Conservation (phyloP, 1,140 invertebrate genomes). For the honey bee (Apis mellifera) region DNA sequence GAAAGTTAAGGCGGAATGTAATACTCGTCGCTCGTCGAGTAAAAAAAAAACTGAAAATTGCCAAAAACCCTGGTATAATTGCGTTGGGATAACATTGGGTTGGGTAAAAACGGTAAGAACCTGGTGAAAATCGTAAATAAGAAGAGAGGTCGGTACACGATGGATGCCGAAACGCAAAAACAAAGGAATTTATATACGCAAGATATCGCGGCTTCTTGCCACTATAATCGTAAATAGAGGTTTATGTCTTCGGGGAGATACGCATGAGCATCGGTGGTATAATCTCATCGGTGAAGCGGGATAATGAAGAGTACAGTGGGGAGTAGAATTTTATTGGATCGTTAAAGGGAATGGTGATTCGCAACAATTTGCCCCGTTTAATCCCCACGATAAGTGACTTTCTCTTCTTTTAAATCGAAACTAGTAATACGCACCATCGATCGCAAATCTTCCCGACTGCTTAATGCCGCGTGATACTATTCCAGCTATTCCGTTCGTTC, state of each 20-base stretch:
- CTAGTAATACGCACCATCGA: background rate
- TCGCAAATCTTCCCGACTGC: constrained; percentile 14
- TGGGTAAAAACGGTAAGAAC: background rate
- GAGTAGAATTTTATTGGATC: constrained; percentile 28
- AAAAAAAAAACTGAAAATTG: background rate
- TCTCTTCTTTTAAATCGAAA: constrained; percentile 37
- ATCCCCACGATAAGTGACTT: constrained; percentile 40
- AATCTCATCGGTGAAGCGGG: background rate
- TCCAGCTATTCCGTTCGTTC: background rate
- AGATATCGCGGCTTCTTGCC: constrained; percentile 4
- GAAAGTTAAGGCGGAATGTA: background rate
- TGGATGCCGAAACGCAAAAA: constrained; percentile 1
- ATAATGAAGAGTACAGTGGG: background rate
- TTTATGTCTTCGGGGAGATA: background rate
- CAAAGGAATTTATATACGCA: constrained; percentile 17
- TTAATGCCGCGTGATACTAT: constrained; percentile 16
- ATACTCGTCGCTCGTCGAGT: too few species aligned
- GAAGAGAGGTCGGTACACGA: background rate
- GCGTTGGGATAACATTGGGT: background rate
- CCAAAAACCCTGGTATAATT: background rate
- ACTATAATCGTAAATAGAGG: constrained; percentile 27
- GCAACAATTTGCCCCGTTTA: constrained; percentile 44
- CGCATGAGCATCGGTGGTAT: background rate
- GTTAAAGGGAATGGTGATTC: constrained; percentile 36
- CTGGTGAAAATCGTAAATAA: background rate